Evolutionary conservation across 2,888 invertebrate genomes (phyloP).

Genomic region (Cantharis lateralis): DNA sequence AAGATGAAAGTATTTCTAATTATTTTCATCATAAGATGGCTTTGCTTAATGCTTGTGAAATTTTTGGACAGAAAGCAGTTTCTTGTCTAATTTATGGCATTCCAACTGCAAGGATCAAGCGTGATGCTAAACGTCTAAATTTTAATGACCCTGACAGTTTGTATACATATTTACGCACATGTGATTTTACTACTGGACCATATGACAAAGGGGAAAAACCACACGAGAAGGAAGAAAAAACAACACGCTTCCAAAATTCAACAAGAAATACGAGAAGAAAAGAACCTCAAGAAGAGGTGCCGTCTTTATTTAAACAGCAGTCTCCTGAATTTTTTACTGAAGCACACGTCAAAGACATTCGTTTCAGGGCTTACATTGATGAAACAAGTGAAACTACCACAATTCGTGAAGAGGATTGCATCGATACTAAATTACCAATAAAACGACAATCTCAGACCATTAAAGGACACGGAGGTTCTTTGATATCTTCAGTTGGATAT

Average conservation of each 20-base stretch:
- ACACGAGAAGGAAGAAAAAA: not conserved
- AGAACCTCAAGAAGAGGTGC: not conserved
- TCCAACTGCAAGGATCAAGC: not conserved
- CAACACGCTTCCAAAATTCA: not conserved
- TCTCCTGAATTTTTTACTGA: conserved; percentile 24
- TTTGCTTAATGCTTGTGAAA: conserved; percentile 36
- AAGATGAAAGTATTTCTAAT: conserved; percentile 34
- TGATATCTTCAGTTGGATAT: conserved; percentile 31
- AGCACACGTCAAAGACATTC: conserved; percentile 26
- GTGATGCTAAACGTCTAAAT: conserved; percentile 10
- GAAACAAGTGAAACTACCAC: conserved; percentile 27
- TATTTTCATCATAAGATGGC: conserved; percentile 41
- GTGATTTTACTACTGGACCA: not conserved
- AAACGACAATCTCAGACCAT: conserved; percentile 29
- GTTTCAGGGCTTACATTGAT: conserved; percentile 33
- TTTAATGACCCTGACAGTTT: conserved; percentile 19
- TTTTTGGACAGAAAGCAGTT: conserved; percentile 38
- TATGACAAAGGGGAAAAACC: too few species aligned
- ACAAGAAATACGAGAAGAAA: not conserved
- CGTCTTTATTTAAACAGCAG: conserved; percentile 2
- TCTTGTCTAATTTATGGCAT: conserved; percentile 43
- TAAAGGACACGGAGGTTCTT: conserved; percentile 29
- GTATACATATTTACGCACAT: conserved; percentile 15
- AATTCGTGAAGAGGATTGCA: conserved; percentile 34
- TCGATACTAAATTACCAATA: conserved; percentile 27